A percentile compares a stretch with the other conserved stretches of the same genome.
Conservation (phyloP, 2,888 invertebrate genomes). For the Coecobrya sp. region DNA sequence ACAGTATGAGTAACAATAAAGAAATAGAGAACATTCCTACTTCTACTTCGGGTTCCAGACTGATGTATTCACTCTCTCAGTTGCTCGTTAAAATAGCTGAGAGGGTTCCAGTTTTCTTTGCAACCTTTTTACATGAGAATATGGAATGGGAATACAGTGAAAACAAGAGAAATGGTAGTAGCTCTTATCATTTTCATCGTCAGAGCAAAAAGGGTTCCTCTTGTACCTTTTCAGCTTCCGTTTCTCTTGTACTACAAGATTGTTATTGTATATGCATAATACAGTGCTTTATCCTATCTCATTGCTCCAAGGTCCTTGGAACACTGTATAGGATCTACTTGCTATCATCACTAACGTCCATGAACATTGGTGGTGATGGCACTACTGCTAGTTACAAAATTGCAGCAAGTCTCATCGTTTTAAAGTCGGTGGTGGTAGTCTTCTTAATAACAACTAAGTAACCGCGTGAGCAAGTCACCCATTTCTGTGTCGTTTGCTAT, state of each 20-base stretch:
- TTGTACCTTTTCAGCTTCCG: constrained; percentile 33
- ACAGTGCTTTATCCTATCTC: background rate
- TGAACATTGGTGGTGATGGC: background rate
- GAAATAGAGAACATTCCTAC: background rate
- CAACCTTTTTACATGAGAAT: background rate
- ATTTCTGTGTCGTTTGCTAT: background rate
- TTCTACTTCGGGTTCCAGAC: background rate
- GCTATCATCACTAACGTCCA: background rate
- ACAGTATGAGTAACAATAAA: background rate
- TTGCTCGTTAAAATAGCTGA: background rate
- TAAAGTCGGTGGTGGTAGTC: background rate
- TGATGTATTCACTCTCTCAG: no score
- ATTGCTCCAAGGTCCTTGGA: constrained; percentile 1
- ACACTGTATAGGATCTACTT: background rate
- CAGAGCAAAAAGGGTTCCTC: constrained; percentile 42
- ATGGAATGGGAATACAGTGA: background rate
- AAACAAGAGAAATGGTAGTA: constrained; percentile 60
- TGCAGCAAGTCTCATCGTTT: background rate
- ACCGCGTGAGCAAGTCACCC: constrained; percentile 51
- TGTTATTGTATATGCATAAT: background rate
- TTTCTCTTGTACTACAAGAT: background rate
- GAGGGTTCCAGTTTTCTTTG: constrained; percentile 19
- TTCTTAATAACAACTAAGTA: constrained; percentile 35
- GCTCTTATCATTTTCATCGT: constrained; percentile 72
- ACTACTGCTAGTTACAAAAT: background rate